Evolutionary conservation across 2,888 invertebrate species (phyloP), one percentile per base, ranked within the genome.

Genomic region (Agrenia bidenticulata): DNA sequence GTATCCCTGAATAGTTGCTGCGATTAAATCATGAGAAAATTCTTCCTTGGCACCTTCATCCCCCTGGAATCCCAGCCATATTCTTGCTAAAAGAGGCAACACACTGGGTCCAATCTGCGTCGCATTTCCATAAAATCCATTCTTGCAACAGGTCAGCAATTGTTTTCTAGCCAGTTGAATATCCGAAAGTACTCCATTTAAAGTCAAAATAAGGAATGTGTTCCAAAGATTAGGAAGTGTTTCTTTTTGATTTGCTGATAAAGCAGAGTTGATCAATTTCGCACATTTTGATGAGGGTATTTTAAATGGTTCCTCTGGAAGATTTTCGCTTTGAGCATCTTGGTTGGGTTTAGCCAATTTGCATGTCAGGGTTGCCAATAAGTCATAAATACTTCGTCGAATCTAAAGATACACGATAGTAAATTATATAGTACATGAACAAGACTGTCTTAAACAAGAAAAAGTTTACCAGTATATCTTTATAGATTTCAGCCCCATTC

Each of bases 61-160:
- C 19, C 49, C 11, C 15, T 15, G 17, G 19, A 63, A 37, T 4
- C 84, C 81, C 19, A 81, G 79, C 5, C 88, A 87, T 74, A 91
- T 81, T 76, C 86, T 84, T 2, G 89, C 88, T 55, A 94, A 78
- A 67, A 94, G 82, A 11, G 92, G 91, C 62, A 92, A 81, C 63
- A 94, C 79, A 79, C 88, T 86, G 21, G 89, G 89, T 66, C 86
- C 87, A 74, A 93, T 84, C 7, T 85, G 83, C 59, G 83, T 81
- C 9, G 92, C 90, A 80, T 88, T 89, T 26, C 90, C 90, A 81
- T 88, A 85, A 0, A 90, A 92, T 57, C 89, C 91, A 77, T 84
- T 84, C 70, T 59, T 64, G 27, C 69, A 70, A 13, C 69, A 70
- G 1, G 67, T 64, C 23, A 73, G 21, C 2, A 75, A 59, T 41